These are phyloP conservation scores for Sisyra terminalis DNA, from an alignment of 2,888 invertebrate genomes.

Conservation along the genomic window DNA sequence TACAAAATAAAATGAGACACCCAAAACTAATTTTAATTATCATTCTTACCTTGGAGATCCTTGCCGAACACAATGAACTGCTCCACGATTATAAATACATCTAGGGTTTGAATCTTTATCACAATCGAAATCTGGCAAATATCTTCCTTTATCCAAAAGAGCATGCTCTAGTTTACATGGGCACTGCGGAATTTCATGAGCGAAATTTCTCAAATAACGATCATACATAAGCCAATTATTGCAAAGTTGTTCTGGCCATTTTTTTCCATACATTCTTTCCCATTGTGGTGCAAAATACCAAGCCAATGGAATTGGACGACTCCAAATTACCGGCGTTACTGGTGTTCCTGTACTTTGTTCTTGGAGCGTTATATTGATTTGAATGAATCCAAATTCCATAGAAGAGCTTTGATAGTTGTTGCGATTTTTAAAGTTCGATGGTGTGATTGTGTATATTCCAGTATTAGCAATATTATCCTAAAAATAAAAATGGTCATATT, in stretches of 20 bases:
- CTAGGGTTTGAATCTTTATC: conserved; percentile 82
- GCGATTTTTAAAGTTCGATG: conserved; percentile 50
- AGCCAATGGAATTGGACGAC: conserved; percentile 75
- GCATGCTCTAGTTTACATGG: conserved; percentile 90
- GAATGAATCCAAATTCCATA: conserved; percentile 73
- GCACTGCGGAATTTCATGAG: conserved; percentile 67
- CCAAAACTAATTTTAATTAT: background rate
- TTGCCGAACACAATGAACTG: conserved; percentile 83
- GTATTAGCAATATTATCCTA: conserved; percentile 36
- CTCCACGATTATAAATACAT: conserved; percentile 77
- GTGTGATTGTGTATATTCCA: conserved; percentile 56
- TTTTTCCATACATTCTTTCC: conserved; percentile 58
- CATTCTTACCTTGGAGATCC: conserved; percentile 69
- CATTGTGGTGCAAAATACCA: conserved; percentile 90
- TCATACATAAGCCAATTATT: conserved; percentile 82
- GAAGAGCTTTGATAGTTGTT: conserved; percentile 53
- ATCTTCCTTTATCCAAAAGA: conserved; percentile 79
- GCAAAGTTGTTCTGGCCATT: conserved; percentile 75
- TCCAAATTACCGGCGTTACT: conserved; percentile 54
- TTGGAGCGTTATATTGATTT: conserved; percentile 64
- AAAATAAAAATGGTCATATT: conserved; percentile 8
- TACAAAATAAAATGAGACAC: conserved; percentile 10
- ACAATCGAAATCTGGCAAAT: conserved; percentile 76
- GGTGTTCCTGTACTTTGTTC: conserved; percentile 13
- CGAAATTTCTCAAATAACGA: conserved; percentile 68